Evolutionary conservation across 2,888 invertebrate genomes (phyloP).

Genomic region (Cynaeus angustus): DNA sequence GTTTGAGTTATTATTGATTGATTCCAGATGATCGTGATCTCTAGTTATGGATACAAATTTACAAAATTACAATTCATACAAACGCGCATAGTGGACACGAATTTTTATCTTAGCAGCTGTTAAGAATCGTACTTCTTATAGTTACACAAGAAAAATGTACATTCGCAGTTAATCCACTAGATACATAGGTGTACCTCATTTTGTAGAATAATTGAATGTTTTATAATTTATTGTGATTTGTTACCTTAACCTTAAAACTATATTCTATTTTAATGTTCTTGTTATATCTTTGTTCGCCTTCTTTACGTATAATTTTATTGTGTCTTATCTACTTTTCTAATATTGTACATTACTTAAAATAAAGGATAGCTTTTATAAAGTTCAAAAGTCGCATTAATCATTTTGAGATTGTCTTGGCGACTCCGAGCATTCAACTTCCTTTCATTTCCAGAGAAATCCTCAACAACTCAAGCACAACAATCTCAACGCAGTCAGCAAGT

Average conservation of each 20-base stretch:
- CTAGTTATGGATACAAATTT: too few species aligned
- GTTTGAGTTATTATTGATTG: too few species aligned
- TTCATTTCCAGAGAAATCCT: conserved; percentile 41
- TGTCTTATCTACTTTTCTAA: conserved; percentile 30
- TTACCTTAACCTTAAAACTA: conserved; percentile 16
- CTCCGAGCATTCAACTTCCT: neutral
- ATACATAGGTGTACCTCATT: conserved; percentile 11
- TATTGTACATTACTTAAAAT: conserved; percentile 18
- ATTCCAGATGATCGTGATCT: too few species aligned
- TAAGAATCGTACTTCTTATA: neutral
- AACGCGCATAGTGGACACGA: too few species aligned
- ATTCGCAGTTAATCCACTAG: conserved; percentile 1
- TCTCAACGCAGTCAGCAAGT: conserved; percentile 62
- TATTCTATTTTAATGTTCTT: conserved; percentile 25
- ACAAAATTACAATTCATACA: too few species aligned
- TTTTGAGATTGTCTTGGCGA: too few species aligned
- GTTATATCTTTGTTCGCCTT: conserved; percentile 25
- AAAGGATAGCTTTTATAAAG: conserved; percentile 36
- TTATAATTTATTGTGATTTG: conserved; percentile 25
- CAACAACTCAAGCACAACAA: conserved; percentile 64
- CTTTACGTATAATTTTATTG: conserved; percentile 11
- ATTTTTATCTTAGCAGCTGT: neutral
- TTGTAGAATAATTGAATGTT: conserved; percentile 10
- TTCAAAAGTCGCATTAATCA: neutral
- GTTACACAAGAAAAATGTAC: neutral